Evolutionary conservation across 2,797 vertebrate species (phyloP).

Genomic region (Muraenolepis orangiensis): DNA sequence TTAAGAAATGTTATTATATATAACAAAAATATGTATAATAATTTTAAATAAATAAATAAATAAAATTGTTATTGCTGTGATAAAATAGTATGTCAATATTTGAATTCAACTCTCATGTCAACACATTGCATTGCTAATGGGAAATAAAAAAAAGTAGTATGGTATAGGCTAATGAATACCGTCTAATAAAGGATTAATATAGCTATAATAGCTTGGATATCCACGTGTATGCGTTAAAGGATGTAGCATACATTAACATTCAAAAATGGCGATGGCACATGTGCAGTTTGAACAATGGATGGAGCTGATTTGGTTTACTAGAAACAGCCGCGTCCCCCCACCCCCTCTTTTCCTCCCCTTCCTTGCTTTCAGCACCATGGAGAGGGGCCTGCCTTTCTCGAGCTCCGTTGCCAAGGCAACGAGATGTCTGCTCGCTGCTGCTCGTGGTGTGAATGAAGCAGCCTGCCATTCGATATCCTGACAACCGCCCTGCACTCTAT

Average conservation of each 20-base stretch:
- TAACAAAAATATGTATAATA: no score
- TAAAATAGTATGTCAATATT: not conserved
- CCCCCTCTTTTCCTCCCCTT: conserved; percentile 14
- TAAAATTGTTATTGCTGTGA: not conserved
- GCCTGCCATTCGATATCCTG: conserved; percentile 46
- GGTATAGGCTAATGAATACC: not conserved
- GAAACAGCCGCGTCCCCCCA: conserved; percentile 32
- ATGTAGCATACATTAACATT: not conserved
- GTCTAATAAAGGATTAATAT: not conserved
- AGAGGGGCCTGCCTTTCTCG: conserved; percentile 47
- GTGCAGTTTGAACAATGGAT: not conserved
- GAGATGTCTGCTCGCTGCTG: conserved; percentile 32
- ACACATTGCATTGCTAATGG: not conserved
- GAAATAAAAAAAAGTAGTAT: not conserved
- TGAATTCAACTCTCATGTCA: not conserved
- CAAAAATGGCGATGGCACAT: not conserved
- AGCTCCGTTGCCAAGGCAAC: conserved; percentile 67
- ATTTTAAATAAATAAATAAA: no score
- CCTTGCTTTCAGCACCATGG: conserved; percentile 54
- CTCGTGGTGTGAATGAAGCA: conserved; percentile 32
- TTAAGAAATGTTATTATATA: no score
- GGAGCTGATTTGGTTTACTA: conserved; percentile 25
- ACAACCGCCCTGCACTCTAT: not conserved
- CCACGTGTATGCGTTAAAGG: not conserved
- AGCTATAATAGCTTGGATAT: not conserved